Evolutionary conservation across 2,113 vertebrate species (phyloP).

Genomic region (Lycaon pictus): DNA sequence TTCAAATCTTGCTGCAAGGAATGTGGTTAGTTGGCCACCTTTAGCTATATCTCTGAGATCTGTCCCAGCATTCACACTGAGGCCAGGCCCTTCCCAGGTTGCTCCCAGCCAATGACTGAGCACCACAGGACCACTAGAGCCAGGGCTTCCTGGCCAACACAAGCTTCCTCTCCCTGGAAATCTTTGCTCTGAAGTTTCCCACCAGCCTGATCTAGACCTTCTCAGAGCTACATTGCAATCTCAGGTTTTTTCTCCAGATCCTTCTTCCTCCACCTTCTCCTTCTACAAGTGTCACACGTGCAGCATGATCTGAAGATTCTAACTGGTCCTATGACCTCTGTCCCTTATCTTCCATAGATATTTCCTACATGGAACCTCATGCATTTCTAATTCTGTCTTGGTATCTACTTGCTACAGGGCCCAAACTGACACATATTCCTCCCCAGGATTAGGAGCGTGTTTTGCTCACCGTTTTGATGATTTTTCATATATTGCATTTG

Average conservation of each 20-base stretch:
- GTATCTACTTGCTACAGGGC: not conserved
- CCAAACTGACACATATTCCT: not conserved
- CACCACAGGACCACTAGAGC: fast-evolving
- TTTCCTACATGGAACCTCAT: not conserved
- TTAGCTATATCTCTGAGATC: not conserved
- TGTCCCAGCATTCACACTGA: not conserved
- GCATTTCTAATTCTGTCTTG: not conserved
- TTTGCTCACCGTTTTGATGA: not conserved
- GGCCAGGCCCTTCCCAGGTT: not conserved
- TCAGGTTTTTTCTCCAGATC: not conserved
- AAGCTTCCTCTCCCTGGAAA: not conserved
- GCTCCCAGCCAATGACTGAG: not conserved
- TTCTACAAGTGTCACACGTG: not conserved
- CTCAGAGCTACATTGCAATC: not conserved
- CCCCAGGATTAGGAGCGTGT: not conserved
- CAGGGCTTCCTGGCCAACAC: not conserved
- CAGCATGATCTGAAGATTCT: not conserved
- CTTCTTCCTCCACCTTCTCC: not conserved
- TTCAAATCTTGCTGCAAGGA: not conserved
- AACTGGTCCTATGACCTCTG: not conserved
- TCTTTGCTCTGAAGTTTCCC: not conserved
- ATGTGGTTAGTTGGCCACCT: not conserved
- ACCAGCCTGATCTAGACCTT: not conserved
- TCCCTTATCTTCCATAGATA: not conserved
- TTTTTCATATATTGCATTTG: not conserved